Conservation (phyloP, 2,888 invertebrate genomes). For the Erannis defoliaria region DNA sequence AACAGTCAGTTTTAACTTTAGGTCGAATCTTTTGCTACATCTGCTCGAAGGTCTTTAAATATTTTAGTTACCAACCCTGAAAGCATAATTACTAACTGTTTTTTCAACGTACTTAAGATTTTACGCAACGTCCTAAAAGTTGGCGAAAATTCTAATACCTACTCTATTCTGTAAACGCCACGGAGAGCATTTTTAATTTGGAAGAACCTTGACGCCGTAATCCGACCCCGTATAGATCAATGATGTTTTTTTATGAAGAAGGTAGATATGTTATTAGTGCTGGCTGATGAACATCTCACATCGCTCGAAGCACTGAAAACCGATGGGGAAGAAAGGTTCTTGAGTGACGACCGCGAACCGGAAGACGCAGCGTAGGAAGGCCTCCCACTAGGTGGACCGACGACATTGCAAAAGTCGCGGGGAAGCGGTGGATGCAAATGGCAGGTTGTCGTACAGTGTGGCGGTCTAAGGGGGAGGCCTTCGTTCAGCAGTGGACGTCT, state of each 20-base stretch:
- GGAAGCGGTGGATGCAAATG: too few relatives aligned
- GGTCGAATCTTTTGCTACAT: too few relatives aligned
- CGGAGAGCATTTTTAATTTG: constrained; percentile 47
- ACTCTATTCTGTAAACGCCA: constrained; percentile 16
- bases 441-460: too few relatives aligned
- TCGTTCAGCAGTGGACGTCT: too few relatives aligned
- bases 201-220: constrained; percentile 27
- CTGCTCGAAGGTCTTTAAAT: neutral
- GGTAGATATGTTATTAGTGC: neutral
- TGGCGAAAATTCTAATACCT: constrained; percentile 16
- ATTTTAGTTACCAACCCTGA: neutral
- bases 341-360: too few relatives aligned
- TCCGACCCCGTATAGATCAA: constrained; percentile 11
- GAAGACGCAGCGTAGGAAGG: too few relatives aligned
- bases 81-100: constrained; percentile 10
- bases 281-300: neutral
- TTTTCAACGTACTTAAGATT: constrained; percentile 8
- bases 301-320: too few relatives aligned
- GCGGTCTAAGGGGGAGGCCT: too few relatives aligned
- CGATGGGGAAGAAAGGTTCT: too few relatives aligned
- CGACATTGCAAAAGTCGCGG: too few relatives aligned
- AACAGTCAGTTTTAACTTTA: neutral
- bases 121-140: constrained; percentile 17
- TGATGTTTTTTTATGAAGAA: constrained; percentile 9
- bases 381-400: too few relatives aligned